phyloP scores from a whole-genome alignment of 2,797 vertebrate species.

The Naso thynnoides region DNA sequence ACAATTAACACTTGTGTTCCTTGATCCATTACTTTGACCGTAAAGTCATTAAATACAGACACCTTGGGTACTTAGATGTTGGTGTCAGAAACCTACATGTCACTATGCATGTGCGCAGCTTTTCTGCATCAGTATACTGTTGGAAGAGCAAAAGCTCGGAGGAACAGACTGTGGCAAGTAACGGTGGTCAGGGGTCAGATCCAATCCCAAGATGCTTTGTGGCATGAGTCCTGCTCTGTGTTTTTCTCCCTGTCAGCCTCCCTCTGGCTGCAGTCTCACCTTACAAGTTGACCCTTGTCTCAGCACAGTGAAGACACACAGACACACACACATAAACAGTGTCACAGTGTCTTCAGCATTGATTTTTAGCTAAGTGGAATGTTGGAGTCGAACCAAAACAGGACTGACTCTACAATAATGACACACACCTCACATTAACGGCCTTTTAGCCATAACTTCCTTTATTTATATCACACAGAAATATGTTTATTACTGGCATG shows the following conservation, averaged over 20 bases:
- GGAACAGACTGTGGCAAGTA: not conserved
- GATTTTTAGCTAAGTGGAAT: slow-evolving; percentile 6
- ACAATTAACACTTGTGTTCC: not conserved
- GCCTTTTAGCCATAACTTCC: not conserved
- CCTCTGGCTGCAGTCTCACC: slow-evolving; percentile 48
- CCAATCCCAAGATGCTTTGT: slow-evolving; percentile 49
- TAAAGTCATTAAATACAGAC: not conserved
- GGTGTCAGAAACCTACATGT: not conserved
- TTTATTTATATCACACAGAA: not conserved
- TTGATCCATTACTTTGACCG: no score
- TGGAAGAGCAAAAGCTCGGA: not conserved
- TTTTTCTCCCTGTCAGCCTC: slow-evolving; percentile 40
- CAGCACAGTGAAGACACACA: slow-evolving; percentile 3
- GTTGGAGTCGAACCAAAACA: not conserved
- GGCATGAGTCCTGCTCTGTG: slow-evolving; percentile 11
- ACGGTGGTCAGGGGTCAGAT: slow-evolving; percentile 32
- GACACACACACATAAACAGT: not conserved
- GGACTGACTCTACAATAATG: not conserved
- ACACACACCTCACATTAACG: not conserved
- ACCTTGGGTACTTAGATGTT: not conserved
- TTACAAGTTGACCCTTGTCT: slow-evolving; percentile 48
- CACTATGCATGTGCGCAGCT: not conserved
- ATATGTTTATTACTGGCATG: not conserved
- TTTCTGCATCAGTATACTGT: not conserved
- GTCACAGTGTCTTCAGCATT: not conserved